Evolutionary conservation across 2,888 invertebrate species (phyloP).

Genomic region (Halocaridina rubra): DNA sequence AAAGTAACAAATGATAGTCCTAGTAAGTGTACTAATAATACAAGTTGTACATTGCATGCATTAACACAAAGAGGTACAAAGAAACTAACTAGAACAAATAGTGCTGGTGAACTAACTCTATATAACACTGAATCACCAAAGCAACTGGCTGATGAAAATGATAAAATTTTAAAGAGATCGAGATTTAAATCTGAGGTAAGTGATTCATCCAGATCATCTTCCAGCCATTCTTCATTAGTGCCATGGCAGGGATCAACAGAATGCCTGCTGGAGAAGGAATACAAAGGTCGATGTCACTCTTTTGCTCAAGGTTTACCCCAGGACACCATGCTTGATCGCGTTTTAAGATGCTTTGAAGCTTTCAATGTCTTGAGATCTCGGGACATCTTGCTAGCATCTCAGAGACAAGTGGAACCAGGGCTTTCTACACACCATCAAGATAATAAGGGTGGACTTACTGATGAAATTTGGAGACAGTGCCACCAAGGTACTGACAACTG

Average conservation of each 20-base stretch:
- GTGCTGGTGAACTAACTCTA: not conserved
- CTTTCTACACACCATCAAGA: not conserved
- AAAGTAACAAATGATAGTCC: not conserved
- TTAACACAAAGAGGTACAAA: not conserved
- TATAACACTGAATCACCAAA: not conserved
- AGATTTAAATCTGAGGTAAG: not conserved
- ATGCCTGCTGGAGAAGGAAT: not conserved
- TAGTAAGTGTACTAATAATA: not conserved
- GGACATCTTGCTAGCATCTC: not conserved
- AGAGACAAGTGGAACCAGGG: not conserved
- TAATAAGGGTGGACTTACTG: not conserved
- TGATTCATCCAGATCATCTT: not conserved
- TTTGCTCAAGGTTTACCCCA: not conserved
- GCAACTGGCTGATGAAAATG: not conserved
- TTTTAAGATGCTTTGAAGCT: conserved; percentile 33
- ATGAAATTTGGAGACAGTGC: not conserved
- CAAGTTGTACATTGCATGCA: not conserved
- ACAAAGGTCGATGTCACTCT: not conserved
- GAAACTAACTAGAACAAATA: not conserved
- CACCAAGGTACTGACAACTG: not conserved
- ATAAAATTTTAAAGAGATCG: not conserved
- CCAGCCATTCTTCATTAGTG: conserved; percentile 28
- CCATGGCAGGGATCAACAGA: conserved; percentile 49
- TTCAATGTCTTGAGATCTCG: not conserved
- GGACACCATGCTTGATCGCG: conserved; percentile 52